Conservation (phyloP, 2,113 vertebrate species). For the Capreolus pygargus region DNA sequence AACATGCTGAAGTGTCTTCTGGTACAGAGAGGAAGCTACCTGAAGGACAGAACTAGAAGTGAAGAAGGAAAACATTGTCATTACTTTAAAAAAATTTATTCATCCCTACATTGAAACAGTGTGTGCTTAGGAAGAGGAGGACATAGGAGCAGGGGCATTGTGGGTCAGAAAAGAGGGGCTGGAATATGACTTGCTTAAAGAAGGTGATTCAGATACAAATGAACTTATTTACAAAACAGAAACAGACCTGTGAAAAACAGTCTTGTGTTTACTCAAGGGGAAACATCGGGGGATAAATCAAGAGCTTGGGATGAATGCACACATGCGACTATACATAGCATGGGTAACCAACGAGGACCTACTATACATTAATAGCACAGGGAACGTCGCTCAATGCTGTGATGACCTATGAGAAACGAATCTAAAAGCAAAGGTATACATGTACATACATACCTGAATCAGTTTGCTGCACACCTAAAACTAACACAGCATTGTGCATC, state of each 20-base stretch:
- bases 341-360: neutral
- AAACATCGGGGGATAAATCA: neutral
- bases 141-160: neutral
- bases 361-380: neutral
- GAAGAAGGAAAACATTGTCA: neutral
- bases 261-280: neutral
- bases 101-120: neutral
- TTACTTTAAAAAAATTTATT: neutral
- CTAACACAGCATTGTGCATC: neutral
- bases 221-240: neutral
- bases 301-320: neutral
- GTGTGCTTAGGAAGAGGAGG: neutral
- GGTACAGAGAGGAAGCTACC: neutral
- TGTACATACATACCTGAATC: neutral
- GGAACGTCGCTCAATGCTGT: neutral
- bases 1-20: neutral
- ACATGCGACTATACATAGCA: neutral
- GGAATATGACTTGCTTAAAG: constrained; percentile 12
- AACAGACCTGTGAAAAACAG: neutral
- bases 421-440: neutral
- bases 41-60: neutral
- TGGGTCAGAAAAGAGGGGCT: neutral
- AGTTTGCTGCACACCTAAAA: neutral
- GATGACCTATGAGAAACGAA: neutral
- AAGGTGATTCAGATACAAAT: neutral